Conservation (phyloP, 2,797 vertebrate species). For the Allobates femoralis region DNA sequence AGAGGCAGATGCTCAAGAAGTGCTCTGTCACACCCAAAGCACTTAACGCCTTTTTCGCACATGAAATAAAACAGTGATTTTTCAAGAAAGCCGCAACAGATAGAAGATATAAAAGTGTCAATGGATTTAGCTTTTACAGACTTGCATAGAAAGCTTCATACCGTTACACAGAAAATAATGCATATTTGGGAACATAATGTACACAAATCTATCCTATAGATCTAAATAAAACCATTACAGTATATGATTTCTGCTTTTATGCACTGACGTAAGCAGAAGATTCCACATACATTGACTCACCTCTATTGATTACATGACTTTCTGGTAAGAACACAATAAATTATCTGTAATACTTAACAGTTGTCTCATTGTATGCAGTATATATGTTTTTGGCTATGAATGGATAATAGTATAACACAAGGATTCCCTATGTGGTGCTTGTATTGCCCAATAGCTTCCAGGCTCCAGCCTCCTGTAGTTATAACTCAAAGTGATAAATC, state of each 20-base stretch:
- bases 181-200: not conserved
- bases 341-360: not conserved
- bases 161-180: too few species aligned
- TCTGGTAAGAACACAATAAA: not conserved
- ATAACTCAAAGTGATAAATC: constrained; percentile 25
- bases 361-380: not conserved
- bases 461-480: not conserved
- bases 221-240: not conserved
- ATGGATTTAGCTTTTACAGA: too few species aligned
- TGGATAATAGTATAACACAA: not conserved
- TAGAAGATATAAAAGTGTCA: too few species aligned
- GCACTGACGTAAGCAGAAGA: not conserved
- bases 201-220: not conserved
- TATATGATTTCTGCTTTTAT: not conserved
- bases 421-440: not conserved
- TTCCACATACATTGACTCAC: not conserved
- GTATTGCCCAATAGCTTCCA: constrained; percentile 34
- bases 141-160: too few species aligned
- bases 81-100: too few species aligned
- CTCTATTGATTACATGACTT: not conserved
- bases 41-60: too few species aligned
- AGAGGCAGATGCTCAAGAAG: too few species aligned
- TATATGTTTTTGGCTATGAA: not conserved
- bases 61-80: too few species aligned
- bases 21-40: too few species aligned